Percentiles rank a stretch among this genome's conserved stretches.
Evolutionary conservation across 2,888 invertebrate genomes (phyloP).

Genomic region (Drosophila paracracens): DNA sequence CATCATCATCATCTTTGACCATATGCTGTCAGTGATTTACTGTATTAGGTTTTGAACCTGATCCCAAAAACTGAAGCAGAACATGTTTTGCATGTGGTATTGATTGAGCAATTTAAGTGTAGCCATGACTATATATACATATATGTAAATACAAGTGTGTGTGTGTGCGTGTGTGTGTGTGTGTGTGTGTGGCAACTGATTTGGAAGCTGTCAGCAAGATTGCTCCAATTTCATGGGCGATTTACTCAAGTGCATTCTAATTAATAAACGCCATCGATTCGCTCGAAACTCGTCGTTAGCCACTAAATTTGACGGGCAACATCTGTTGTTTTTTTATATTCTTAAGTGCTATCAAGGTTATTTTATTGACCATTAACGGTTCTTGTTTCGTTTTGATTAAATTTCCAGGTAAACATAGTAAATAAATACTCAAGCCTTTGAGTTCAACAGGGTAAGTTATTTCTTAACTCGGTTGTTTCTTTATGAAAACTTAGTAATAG

Average conservation of each 20-base stretch:
- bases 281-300: slow-evolving; percentile 45
- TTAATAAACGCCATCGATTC: slow-evolving; percentile 56
- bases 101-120: slow-evolving; percentile 74
- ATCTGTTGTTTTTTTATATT: slow-evolving; percentile 51
- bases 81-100: slow-evolving; percentile 68
- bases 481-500: background rate
- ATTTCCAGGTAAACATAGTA: slow-evolving; percentile 37
- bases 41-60: slow-evolving; percentile 34
- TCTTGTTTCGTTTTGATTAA: slow-evolving; percentile 4
- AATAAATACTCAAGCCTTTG: background rate
- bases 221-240: slow-evolving; percentile 79
- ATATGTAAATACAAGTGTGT: slow-evolving; percentile 2
- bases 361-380: slow-evolving; percentile 47
- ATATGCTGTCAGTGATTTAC: slow-evolving; percentile 69
- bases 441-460: background rate
- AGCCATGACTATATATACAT: slow-evolving; percentile 25
- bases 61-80: slow-evolving; percentile 45
- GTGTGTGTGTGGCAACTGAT: slow-evolving; percentile 38
- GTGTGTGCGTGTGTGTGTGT: slow-evolving; percentile 10
- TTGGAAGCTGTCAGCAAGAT: slow-evolving; percentile 74
- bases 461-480: background rate
- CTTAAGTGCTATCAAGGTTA: slow-evolving; percentile 39
- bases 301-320: slow-evolving; percentile 63
- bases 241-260: slow-evolving; percentile 71
- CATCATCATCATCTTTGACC: slow-evolving; percentile 38